Evolutionary conservation across 2,113 vertebrate genomes (phyloP), one percentile per base, ranked within the genome.

Genomic region (Hypanus sabinus): DNA sequence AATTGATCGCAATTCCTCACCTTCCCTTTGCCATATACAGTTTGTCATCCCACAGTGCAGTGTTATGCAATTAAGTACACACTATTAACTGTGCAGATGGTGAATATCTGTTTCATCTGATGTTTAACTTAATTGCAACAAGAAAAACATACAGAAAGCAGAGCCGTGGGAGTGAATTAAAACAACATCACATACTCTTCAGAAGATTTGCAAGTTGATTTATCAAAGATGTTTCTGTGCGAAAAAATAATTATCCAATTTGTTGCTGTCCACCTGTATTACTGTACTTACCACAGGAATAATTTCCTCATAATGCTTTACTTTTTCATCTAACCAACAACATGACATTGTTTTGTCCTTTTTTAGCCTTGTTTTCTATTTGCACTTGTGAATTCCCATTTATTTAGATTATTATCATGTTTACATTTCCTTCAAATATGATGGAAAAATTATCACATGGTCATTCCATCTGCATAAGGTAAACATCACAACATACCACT

Each of bases 121-220:
- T 30, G 24, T 33, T 88, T 88, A 65, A 33, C 11, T n/a, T 18
- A 88, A 65, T 88, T 88, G 85, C 30, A 65, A 65, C 30, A 88
- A 88, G 62, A 16, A 62, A 87, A n/a, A 30, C 16, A n/a, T 88
- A n/a, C 60, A 62, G 83, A 88, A 90, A 90, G 85, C n/a, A 90
- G 55, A 62, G 46, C 7, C 20, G 60, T 90, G 85, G 85, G 85
- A 65, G 57, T 65, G 62, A 65, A 90, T 90, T 90, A 65, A 33
- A n/a, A 65, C 85, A 90, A 90, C 62, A 62, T 20, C 38, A 65
- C 30, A 65, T 33, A 33, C 60, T 90, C 85, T 65, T 90, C n/a
- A 20, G 16, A n/a, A 90, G 85, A 33, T 90, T 33, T 30, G 33
- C 14, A 65, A 90, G 85, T 36, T 33, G 85, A 90, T 90, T 22